phyloP scores from a whole-genome alignment of 2,888 invertebrate species.

The Agonum fuliginosum region DNA sequence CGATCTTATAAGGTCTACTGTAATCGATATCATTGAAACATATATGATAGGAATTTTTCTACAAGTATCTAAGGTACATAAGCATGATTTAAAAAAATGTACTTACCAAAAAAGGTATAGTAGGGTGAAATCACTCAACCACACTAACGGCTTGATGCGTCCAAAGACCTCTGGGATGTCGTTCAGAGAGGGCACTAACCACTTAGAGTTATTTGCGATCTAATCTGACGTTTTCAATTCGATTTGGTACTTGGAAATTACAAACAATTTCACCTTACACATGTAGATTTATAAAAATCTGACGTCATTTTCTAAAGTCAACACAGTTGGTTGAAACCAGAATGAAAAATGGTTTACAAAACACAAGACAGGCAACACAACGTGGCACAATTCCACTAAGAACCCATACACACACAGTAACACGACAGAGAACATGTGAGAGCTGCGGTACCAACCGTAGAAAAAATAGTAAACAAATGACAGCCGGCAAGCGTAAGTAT shows the following conservation, averaged over 20 bases:
- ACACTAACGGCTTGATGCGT: slow-evolving; percentile 42
- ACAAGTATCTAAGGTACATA: neutral
- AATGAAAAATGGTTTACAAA: slow-evolving; percentile 53
- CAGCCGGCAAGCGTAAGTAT: neutral
- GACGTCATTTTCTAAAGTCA: slow-evolving; percentile 58
- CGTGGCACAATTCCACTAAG: slow-evolving; percentile 53
- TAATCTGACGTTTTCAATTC: slow-evolving; percentile 4
- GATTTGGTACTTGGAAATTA: slow-evolving; percentile 24
- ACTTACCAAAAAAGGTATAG: slow-evolving; percentile 35
- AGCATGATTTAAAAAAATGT: slow-evolving; percentile 10
- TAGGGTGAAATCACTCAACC: slow-evolving; percentile 54
- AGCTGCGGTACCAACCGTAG: slow-evolving; percentile 35
- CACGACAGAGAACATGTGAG: slow-evolving; percentile 31
- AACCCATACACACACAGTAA: neutral
- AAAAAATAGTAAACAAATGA: slow-evolving; percentile 25
- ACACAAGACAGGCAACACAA: slow-evolving; percentile 45
- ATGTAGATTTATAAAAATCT: slow-evolving; percentile 52
- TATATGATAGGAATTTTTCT: neutral
- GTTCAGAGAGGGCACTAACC: slow-evolving; percentile 34
- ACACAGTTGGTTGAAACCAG: slow-evolving; percentile 48
- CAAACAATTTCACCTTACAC: slow-evolving; percentile 47
- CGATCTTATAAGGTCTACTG: neutral
- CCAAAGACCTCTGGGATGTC: slow-evolving; percentile 34
- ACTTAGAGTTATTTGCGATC: slow-evolving; percentile 25
- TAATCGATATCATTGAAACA: slow-evolving; percentile 3